Conservation (phyloP, 2,113 vertebrate genomes). For the Thunnus maccoyii region DNA sequence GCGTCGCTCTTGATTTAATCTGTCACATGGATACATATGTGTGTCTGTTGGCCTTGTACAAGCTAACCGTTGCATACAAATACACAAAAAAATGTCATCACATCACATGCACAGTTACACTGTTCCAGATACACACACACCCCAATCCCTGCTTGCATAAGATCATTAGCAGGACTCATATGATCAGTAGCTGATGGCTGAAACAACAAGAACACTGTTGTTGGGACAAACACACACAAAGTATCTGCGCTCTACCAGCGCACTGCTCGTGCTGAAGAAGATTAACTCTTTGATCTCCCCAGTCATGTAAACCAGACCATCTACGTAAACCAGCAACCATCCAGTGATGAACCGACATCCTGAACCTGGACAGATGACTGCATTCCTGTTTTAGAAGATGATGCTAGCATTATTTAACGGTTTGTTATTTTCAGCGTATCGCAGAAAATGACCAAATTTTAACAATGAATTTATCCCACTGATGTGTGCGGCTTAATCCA, state of each 20-base stretch:
- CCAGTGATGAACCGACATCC: not conserved
- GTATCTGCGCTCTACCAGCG: not conserved
- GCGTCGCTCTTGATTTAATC: not conserved
- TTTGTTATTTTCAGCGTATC: not conserved
- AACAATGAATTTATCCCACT: no score
- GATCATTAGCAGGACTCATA: constrained; percentile 69
- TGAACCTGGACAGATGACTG: not conserved
- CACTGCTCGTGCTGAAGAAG: not conserved
- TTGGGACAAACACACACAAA: constrained; percentile 27
- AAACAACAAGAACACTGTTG: constrained; percentile 55
- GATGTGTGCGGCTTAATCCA: no score
- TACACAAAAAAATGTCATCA: not conserved
- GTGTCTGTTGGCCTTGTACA: not conserved
- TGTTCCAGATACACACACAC: not conserved
- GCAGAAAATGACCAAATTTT: not conserved
- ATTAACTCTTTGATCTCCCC: not conserved
- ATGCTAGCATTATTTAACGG: no score
- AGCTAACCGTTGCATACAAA: not conserved
- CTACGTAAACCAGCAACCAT: not conserved
- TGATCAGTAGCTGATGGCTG: constrained; percentile 63
- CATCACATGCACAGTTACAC: constrained; percentile 29
- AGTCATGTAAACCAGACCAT: not conserved
- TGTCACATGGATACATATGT: not conserved
- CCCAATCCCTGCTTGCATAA: constrained; percentile 12
- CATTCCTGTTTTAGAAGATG: not conserved